phyloP scores from a whole-genome alignment of 2,797 vertebrate genomes.

The Hozukius guyotensis region DNA sequence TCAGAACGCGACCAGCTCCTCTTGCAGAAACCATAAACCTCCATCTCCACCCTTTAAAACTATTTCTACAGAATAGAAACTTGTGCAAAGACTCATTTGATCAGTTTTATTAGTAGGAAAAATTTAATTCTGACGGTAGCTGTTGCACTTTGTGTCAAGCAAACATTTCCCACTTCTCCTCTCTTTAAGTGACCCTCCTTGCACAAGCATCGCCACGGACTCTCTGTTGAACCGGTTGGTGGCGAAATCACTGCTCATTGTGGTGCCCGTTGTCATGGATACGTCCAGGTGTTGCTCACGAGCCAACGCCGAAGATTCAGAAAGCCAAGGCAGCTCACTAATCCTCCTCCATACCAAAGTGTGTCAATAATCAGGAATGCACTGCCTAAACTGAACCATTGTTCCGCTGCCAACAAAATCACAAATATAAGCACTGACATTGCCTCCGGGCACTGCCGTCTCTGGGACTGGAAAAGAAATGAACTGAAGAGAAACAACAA shows the following conservation, averaged over 20 bases:
- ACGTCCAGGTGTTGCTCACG: constrained; percentile 82
- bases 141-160: constrained; percentile 7
- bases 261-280: constrained; percentile 76
- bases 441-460: constrained; percentile 55
- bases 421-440: constrained; percentile 65
- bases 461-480: constrained; percentile 52
- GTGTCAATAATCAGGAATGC: constrained; percentile 76
- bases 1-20: constrained; percentile 50
- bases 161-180: constrained; percentile 24
- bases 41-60: constrained; percentile 1
- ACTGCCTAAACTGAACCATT: constrained; percentile 76
- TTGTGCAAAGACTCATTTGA: background rate
- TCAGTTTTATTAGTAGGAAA: background rate
- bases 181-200: constrained; percentile 55
- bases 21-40: constrained; percentile 41
- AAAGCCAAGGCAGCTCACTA: constrained; percentile 62
- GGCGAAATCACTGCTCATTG: constrained; percentile 79
- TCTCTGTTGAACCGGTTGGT: constrained; percentile 89
- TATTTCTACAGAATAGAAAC: background rate
- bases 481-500: constrained; percentile 55
- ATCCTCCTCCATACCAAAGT: constrained; percentile 75
- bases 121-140: background rate
- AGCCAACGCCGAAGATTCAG: constrained; percentile 64
- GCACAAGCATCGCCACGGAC: constrained; percentile 50
- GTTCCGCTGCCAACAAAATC: constrained; percentile 77